Percentiles rank a stretch among this genome's conserved stretches.
phyloP scores from a whole-genome alignment of 1,140 invertebrate species.

The Drosophila murphyi region DNA sequence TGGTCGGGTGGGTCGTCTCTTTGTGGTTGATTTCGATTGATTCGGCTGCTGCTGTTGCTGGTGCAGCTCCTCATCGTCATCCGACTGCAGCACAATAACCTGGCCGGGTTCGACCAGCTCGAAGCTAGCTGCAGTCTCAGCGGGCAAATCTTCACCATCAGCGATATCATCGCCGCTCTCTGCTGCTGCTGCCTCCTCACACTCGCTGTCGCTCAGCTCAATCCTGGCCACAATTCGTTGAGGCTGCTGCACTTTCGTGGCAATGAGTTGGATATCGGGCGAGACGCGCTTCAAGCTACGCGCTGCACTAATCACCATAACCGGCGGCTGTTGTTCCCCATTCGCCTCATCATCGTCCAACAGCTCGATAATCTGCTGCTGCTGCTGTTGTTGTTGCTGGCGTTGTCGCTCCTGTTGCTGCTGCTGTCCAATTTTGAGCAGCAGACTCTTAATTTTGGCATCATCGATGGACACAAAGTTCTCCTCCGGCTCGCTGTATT shows the following conservation, averaged over 20 bases:
- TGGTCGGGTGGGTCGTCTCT: constrained; percentile 36
- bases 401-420: constrained; percentile 47
- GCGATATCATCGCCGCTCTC: constrained; percentile 40
- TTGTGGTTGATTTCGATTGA: background rate
- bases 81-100: constrained; percentile 43
- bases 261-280: constrained; percentile 61
- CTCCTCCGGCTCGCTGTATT: constrained; percentile 80
- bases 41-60: constrained; percentile 1
- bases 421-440: constrained; percentile 69
- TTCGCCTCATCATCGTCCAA: constrained; percentile 64
- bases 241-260: constrained; percentile 34
- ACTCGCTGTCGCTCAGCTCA: constrained; percentile 68
- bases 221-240: constrained; percentile 70
- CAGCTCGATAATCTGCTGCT: constrained; percentile 63
- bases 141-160: background rate
- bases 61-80: constrained; percentile 43
- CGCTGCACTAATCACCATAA: constrained; percentile 54
- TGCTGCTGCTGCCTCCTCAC: constrained; percentile 32
- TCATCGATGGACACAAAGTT: constrained; percentile 82
- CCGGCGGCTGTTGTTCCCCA: constrained; percentile 8
- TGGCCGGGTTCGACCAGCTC: constrained; percentile 41
- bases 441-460: constrained; percentile 69
- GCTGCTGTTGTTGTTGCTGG: constrained; percentile 36
- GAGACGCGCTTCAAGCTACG: constrained; percentile 48
- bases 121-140: constrained; percentile 41